Evolutionary conservation across 2,888 invertebrate genomes (phyloP), one percentile per base, ranked within the genome.

Genomic region (Drosophila colorata): DNA sequence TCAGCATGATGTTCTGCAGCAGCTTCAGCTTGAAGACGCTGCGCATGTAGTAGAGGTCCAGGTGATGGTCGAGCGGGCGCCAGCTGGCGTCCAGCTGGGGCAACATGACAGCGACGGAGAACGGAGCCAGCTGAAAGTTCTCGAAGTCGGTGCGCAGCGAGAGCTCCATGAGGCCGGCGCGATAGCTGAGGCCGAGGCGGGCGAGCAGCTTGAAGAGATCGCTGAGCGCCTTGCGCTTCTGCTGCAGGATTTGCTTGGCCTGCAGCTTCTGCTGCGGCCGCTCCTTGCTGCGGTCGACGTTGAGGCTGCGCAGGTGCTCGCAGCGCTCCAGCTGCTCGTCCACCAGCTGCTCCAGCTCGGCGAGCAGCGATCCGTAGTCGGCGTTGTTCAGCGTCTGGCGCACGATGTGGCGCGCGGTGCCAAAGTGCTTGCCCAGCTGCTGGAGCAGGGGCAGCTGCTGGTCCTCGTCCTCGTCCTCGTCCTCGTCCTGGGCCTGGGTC

Each of bases 131-230:
- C 0, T 94, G 93, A 70, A 95, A 95, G 83, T 96, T 94, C 40
- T 94, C 93, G 14, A 95, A 90, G 2, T 94, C 93, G 0, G 63
- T 59, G 3, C 82, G 83, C 0, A 94, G 90, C 4, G 94, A 93
- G 0, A 93, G 76, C 83, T 95, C 94, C 33, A 95, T 93, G 7
- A 96, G 93, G 1, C 98, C 98, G 0, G 95, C 95, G 68, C 96
- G 95, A 89, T 96, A 97, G 43, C 96, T 97, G 1, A 98, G 91
- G 0, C 98, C 97, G 74, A 96, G 93, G 64, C 94, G 94, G 0
- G 94, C 91, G 0, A 99, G 92, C 23, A 94, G 93, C 90, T 96
- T 97, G 91, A 98, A 98, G 44, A 98, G 93, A 91, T 98, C 97
- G 0, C 97, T 94, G 1, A 99, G 92, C 0, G 96, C 95, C 92